phyloP scores from a whole-genome alignment of 2,797 vertebrate species.

The Takifugu ocellatus region DNA sequence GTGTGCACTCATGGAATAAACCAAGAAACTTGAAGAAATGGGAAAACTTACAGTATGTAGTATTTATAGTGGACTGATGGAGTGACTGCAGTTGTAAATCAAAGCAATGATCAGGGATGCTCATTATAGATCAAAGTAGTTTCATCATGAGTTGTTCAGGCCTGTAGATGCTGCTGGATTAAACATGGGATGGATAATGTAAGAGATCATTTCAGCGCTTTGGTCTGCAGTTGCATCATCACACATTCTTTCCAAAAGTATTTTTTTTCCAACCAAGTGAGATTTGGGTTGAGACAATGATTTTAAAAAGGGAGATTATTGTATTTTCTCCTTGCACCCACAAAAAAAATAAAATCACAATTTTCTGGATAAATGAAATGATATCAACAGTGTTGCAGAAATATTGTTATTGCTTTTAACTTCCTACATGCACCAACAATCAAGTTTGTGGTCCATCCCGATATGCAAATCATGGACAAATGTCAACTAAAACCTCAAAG shows the following conservation, averaged over 20 bases:
- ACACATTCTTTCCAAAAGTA: constrained; percentile 31
- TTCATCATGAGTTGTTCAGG: constrained; percentile 44
- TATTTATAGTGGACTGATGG: background rate
- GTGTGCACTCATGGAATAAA: background rate
- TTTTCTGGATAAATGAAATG: background rate
- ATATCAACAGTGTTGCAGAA: no score
- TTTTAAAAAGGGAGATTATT: constrained; percentile 23
- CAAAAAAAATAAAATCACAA: constrained; percentile 19
- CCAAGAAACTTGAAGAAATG: background rate
- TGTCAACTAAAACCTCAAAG: no score
- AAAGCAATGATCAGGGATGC: constrained; percentile 23
- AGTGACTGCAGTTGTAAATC: constrained; percentile 14
- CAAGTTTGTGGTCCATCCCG: background rate
- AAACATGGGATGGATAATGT: constrained; percentile 10
- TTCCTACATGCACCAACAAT: background rate
- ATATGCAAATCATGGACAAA: no score
- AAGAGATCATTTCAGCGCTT: constrained; percentile 36
- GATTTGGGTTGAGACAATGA: background rate
- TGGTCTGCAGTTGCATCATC: constrained; percentile 55
- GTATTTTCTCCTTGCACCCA: constrained; percentile 24
- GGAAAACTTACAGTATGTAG: background rate
- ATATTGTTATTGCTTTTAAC: constrained; percentile 8
- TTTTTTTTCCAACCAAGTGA: constrained; percentile 14
- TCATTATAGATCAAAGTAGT: constrained; percentile 58
- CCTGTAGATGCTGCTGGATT: constrained; percentile 28